Evolutionary conservation across 2,797 vertebrate species (phyloP).

Genomic region (Gambelia wislizenii): DNA sequence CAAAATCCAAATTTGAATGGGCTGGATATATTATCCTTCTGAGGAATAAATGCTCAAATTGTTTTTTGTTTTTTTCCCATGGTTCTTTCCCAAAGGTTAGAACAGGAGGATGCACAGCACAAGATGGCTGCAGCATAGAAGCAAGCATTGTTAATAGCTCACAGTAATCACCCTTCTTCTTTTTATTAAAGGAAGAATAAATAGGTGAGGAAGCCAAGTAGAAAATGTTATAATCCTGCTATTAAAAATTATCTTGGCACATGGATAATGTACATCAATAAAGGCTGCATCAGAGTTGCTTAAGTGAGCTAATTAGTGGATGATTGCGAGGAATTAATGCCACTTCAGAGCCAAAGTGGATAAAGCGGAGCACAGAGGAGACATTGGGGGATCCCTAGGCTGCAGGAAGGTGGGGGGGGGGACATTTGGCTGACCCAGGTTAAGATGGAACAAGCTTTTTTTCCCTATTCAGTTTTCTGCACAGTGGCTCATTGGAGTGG

Average conservation of each 20-base stretch:
- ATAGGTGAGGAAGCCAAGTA: background rate
- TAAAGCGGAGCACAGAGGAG: background rate
- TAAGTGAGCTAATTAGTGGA: background rate
- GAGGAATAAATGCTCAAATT: background rate
- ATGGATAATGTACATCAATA: too few relatives aligned
- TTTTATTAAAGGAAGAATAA: background rate
- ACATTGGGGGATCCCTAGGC: background rate
- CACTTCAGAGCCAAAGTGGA: background rate
- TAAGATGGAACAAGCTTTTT: too few relatives aligned
- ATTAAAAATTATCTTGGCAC: background rate
- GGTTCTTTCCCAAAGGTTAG: background rate
- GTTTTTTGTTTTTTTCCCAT: fast-evolving
- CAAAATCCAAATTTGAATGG: background rate
- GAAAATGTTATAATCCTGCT: background rate
- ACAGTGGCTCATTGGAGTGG: too few relatives aligned
- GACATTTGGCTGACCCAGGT: background rate
- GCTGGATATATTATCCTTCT: background rate
- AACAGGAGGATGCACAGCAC: background rate
- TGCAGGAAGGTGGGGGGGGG: too few relatives aligned
- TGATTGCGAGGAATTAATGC: background rate
- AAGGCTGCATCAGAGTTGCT: background rate
- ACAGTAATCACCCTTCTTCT: background rate
- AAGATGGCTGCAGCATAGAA: background rate
- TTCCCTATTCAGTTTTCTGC: too few relatives aligned
- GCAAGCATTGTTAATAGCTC: background rate